Evolutionary conservation across 2,113 vertebrate genomes (phyloP).

Genomic region (Pampusana beccarii): DNA sequence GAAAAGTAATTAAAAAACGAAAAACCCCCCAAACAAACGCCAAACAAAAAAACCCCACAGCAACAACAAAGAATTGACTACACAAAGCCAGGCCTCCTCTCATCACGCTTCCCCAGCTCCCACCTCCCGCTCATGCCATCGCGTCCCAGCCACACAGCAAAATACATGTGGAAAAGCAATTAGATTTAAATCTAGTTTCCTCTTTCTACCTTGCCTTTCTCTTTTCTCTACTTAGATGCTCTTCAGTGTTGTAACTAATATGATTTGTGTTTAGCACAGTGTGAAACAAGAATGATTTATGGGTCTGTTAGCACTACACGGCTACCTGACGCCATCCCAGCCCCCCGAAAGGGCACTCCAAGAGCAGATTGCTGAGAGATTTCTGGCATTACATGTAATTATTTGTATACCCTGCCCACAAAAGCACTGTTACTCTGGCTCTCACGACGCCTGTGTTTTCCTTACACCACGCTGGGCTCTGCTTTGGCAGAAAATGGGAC

Average conservation of each 20-base stretch:
- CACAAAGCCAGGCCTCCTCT: neutral
- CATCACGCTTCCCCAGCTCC: neutral
- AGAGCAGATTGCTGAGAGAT: constrained; percentile 30
- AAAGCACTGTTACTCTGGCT: neutral
- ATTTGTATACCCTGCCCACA: constrained; percentile 30
- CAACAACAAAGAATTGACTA: neutral
- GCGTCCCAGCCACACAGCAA: neutral
- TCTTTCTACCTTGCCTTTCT: constrained; percentile 20
- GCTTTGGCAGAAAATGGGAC: neutral
- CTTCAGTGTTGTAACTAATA: constrained; percentile 28
- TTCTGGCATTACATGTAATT: neutral
- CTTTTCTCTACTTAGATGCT: constrained; percentile 24
- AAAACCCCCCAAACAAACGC: too few relatives aligned
- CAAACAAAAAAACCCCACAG: neutral
- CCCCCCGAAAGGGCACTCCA: constrained; percentile 53
- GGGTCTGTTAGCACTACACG: neutral
- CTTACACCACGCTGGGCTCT: neutral
- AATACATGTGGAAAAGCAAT: constrained; percentile 31
- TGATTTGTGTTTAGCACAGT: constrained; percentile 35
- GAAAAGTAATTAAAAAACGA: neutral
- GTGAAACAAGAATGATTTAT: constrained; percentile 41
- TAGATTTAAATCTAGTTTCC: constrained; percentile 55
- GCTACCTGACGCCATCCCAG: constrained; percentile 31
- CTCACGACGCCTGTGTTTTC: neutral
- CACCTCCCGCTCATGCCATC: neutral